Percentiles rank a stretch among this genome's conserved stretches.
Evolutionary conservation across 2,113 vertebrate species (phyloP).

Genomic region (Cottus gobio): DNA sequence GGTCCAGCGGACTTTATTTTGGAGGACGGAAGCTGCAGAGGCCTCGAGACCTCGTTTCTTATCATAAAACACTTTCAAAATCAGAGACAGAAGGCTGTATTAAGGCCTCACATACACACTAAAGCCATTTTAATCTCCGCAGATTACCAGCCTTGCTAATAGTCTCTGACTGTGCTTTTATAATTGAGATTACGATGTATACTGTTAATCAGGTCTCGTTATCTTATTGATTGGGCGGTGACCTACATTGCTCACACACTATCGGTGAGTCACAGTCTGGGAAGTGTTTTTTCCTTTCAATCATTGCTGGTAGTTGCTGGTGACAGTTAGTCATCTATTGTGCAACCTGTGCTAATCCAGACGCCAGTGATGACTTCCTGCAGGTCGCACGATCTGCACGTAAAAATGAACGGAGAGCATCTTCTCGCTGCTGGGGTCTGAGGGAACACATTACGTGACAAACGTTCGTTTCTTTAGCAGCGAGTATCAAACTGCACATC

Average conservation of each 20-base stretch:
- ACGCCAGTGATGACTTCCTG: too few relatives aligned
- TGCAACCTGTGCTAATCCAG: not conserved
- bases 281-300: not conserved
- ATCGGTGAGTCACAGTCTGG: constrained; percentile 47
- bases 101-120: not conserved
- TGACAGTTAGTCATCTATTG: not conserved
- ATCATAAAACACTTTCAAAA: not conserved
- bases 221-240: constrained; percentile 63
- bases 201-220: constrained; percentile 40
- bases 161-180: constrained; percentile 4
- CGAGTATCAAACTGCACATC: not conserved
- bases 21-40: constrained; percentile 7
- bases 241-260: constrained; percentile 11
- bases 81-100: not conserved
- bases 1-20: constrained; percentile 11
- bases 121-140: constrained; percentile 1
- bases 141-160: constrained; percentile 13
- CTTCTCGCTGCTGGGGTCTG: not conserved
- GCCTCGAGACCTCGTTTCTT: not conserved
- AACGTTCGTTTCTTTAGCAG: not conserved
- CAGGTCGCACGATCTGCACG: too few relatives aligned
- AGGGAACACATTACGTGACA: not conserved
- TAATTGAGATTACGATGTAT: constrained; percentile 1
- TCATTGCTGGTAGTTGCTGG: not conserved
- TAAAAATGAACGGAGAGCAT: too few relatives aligned